Evolutionary conservation across 2,888 invertebrate genomes (phyloP).

Genomic region (Eugnorisma glareosa): DNA sequence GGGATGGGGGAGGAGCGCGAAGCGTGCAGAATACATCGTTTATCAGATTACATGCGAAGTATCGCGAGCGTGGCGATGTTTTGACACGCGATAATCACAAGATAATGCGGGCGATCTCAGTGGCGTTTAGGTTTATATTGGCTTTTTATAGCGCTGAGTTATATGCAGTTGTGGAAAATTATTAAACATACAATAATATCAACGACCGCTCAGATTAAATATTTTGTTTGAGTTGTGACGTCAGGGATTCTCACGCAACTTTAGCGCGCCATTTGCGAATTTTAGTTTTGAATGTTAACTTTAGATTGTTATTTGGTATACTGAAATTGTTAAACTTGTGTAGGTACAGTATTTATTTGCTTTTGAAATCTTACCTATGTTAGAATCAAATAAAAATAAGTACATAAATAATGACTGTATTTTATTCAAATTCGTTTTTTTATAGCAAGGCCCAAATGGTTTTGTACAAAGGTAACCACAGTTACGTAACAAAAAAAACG

Average conservation of each 20-base stretch:
- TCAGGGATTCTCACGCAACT: constrained; percentile 60
- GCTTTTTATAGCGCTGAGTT: constrained; percentile 86
- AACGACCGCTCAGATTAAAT: constrained; percentile 74
- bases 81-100: constrained; percentile 91
- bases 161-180: constrained; percentile 78
- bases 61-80: constrained; percentile 91
- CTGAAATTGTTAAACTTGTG: background rate
- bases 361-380: background rate
- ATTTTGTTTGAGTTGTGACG: constrained; percentile 76
- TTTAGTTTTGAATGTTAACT: constrained; percentile 13
- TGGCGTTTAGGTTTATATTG: constrained; percentile 90
- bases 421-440: background rate
- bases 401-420: no score
- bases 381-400: background rate
- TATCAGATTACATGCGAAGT: constrained; percentile 91
- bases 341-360: background rate
- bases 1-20: constrained; percentile 82
- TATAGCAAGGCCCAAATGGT: background rate
- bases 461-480: background rate
- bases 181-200: constrained; percentile 80
- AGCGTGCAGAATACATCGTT: constrained; percentile 91
- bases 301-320: constrained; percentile 10
- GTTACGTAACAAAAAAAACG: background rate
- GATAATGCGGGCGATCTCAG: constrained; percentile 90
- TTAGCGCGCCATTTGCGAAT: constrained; percentile 56